These are phyloP conservation scores for Microplitis deprimator DNA, from an alignment of 2,888 invertebrate species.

Conservation along the genomic window DNA sequence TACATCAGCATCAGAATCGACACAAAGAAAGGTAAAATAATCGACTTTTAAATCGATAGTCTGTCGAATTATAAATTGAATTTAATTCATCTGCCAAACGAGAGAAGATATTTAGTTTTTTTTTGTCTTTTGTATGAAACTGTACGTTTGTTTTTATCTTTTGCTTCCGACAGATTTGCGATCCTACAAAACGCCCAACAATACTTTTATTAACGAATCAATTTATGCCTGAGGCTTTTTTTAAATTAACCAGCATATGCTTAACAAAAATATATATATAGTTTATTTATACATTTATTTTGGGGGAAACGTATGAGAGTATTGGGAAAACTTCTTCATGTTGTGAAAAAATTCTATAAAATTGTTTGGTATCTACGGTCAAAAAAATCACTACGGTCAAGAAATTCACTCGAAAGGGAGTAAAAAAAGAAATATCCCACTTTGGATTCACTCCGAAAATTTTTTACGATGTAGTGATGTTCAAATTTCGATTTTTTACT, in stretches of 20 bases:
- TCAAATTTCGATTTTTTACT: too few relatives aligned
- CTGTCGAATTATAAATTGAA: conserved; percentile 70
- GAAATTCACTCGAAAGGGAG: too few relatives aligned
- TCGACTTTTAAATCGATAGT: conserved; percentile 69
- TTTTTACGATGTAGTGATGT: too few relatives aligned
- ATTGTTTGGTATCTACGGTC: too few relatives aligned
- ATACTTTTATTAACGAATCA: conserved; percentile 56
- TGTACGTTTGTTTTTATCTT: conserved; percentile 38
- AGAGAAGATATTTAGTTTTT: conserved; percentile 43
- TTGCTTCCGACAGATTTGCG: conserved; percentile 58
- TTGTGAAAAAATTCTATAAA: too few relatives aligned
- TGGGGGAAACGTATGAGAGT: too few relatives aligned
- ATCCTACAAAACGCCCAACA: conserved; percentile 50
- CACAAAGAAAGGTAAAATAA: conserved; percentile 56
- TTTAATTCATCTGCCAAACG: conserved; percentile 62
- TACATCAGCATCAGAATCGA: background rate
- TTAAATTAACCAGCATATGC: conserved; percentile 21
- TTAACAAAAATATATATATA: conserved; percentile 4
- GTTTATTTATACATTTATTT: background rate
- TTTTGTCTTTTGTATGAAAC: conserved; percentile 52
- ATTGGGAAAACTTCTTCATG: too few relatives aligned
- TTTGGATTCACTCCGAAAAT: too few relatives aligned
- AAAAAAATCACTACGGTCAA: too few relatives aligned
- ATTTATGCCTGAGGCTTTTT: conserved; percentile 57
- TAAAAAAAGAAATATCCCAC: too few relatives aligned